Evolutionary conservation across 2,113 vertebrate genomes (phyloP).

Genomic region (Tympanuchus pallidicinctus): DNA sequence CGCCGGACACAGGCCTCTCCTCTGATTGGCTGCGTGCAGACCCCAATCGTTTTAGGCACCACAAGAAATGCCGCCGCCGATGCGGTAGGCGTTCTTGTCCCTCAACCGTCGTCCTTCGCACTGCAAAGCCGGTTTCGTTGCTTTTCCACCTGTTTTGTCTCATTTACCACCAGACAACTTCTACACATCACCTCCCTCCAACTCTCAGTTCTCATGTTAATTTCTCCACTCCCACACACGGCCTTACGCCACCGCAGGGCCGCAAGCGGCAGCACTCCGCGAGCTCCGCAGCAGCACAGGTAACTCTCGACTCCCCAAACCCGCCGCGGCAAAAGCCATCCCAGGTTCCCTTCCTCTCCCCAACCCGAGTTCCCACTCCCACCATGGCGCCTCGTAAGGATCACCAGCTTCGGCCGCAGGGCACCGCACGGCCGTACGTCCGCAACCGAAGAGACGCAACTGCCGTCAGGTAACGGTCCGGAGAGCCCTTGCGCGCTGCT

Average conservation of each 20-base stretch:
- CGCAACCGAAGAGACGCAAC: neutral
- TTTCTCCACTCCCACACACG: neutral
- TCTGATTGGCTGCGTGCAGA: neutral
- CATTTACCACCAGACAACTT: fast-evolving
- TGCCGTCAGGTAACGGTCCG: neutral
- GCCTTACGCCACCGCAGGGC: too few species aligned
- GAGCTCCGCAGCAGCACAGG: fast-evolving
- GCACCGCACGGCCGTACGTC: fast-evolving
- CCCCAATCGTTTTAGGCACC: fast-evolving
- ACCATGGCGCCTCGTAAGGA: neutral
- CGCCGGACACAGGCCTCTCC: fast-evolving
- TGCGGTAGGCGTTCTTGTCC: fast-evolving
- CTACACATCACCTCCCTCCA: fast-evolving
- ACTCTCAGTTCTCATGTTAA: neutral
- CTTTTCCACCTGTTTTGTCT: fast-evolving
- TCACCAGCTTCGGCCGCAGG: neutral
- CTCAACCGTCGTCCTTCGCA: too few species aligned
- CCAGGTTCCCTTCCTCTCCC: neutral
- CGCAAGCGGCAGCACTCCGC: too few species aligned
- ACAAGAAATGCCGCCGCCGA: fast-evolving
- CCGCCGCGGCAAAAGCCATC: neutral
- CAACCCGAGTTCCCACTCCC: neutral
- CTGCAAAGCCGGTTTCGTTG: too few species aligned
- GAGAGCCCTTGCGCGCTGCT: fast-evolving
- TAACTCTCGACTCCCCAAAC: fast-evolving